Base-by-base conservation (phyloP, 1,140 invertebrate species). In the Liolophura sinensis region DNA sequence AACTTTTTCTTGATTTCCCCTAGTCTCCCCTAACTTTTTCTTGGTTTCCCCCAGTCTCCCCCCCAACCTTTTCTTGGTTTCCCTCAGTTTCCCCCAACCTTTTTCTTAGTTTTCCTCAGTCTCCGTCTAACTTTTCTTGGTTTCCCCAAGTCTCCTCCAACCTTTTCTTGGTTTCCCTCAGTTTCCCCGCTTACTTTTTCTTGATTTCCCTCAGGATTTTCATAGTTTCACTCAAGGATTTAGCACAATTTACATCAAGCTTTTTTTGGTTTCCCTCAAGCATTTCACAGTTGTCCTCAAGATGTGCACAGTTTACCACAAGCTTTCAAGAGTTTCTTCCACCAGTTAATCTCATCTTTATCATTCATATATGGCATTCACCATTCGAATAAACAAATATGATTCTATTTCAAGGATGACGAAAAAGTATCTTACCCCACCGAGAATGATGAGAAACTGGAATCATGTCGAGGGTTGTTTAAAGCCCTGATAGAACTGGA, bases 141-240 rank as follows among this genome's bases (percentile, higher is more conserved):
- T 22, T 57, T 25, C 24, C 24, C 22, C 24, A 16, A 14, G 12
- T 57, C 22, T 22, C 24, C 55, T 57, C 24, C 55, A 15, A 15
- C 55, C 22, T 57, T 24, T 57, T 57, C 55, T 57, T 57, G 12
- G 12, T 57, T 24, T 57, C 24, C 55, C n/a, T 50, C n/a, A 14
- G 14, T 50, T 57, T 57, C 55, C 24, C 24, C 55, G 14, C 24
- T 25, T 57, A 16, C 55, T 57, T 57, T 24, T 57, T 57, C 22
- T 57, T 22, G 12, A 16, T 15, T 25, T 57, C 24, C 22, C 24
- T 57, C 22, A 14, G 15, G 14, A 16, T 57, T 24, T 57, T 57
- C 55, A 16, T 57, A 14, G 12, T 57, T 24, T 57, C n/a, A 14
- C n/a, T 50, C 49, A 14, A 14, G 14, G 14, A 14, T n/a, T 50